phyloP scores from a whole-genome alignment of 2,888 invertebrate species.

The Apamea crenata region DNA sequence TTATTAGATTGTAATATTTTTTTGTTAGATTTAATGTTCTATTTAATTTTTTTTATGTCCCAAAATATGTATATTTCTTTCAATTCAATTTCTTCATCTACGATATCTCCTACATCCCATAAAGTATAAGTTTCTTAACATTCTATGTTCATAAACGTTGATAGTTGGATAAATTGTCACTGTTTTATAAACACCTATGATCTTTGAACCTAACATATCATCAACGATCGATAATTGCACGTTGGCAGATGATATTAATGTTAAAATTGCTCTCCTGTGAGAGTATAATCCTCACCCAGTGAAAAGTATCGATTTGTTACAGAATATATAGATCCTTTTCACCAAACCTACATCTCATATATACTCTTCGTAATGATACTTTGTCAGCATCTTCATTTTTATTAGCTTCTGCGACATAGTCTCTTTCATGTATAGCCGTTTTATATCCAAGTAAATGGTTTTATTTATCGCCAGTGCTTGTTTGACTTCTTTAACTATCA shows the following conservation, averaged over 20 bases:
- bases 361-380: background rate
- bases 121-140: background rate
- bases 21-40: background rate
- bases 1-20: background rate
- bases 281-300: background rate
- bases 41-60: background rate
- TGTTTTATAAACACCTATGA: constrained; percentile 2
- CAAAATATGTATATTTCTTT: background rate
- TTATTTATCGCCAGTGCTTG: constrained; percentile 2
- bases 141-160: background rate
- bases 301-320: background rate
- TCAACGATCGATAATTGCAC: constrained; percentile 17
- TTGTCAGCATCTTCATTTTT: background rate
- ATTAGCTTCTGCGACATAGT: background rate
- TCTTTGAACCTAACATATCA: constrained; percentile 34
- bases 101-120: background rate
- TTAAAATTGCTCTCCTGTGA: constrained; percentile 2
- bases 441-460: background rate
- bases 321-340: background rate
- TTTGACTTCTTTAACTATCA: constrained; percentile 23
- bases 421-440: background rate
- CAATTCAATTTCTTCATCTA: background rate
- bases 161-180: background rate
- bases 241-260: background rate
- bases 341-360: background rate